Evolutionary conservation across 2,888 invertebrate genomes (phyloP), one percentile per base, ranked within the genome.

Genomic region (Tuta absoluta): DNA sequence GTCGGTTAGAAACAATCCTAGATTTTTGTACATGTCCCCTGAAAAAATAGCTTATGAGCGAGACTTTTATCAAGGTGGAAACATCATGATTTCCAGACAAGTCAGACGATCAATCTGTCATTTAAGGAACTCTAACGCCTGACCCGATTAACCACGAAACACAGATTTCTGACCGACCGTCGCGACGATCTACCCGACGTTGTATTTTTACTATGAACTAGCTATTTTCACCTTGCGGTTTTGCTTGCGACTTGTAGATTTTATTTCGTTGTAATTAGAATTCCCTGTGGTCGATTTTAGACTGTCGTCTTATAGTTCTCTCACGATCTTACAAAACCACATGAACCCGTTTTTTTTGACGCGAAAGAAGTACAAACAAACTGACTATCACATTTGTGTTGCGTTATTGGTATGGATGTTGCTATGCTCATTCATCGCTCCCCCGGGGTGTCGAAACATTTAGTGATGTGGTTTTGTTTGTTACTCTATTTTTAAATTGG

Each of bases 141-240:
- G 63, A 63, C 63, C 63, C 24, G 37, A 57, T 63, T 63, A 51
- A 24, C 57, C 33, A 19, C 57, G 37, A 8, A 28, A 37, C 57
- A 5, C 1, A 28, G 24, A 33, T 33, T 33, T 14, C 28, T 17
- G 28, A 24, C 14, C n/a, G n/a, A n/a, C n/a, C n/a, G 51, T n/a
- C 14, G 53, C 11, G 23, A n/a, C 14, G 14, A 24, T 49, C 17
- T 17, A 49, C 17, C 49, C 17, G 10, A 53, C 51, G 17, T 17
- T 45, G 45, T 45, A 45, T 45, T 45, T 45, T 45, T 45, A 45
- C 17, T 45, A 45, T 11, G n/a, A n/a, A 45, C 45, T 45, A n/a
- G n/a, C 45, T 45, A n/a, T n/a, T 7, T 45, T 3, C 17, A 17
- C 11, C 45, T 4, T 45, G 7, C n/a, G 45, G 45, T 17, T 45